Conservation (phyloP, 1,140 invertebrate genomes). For the Brachionus rubens region DNA sequence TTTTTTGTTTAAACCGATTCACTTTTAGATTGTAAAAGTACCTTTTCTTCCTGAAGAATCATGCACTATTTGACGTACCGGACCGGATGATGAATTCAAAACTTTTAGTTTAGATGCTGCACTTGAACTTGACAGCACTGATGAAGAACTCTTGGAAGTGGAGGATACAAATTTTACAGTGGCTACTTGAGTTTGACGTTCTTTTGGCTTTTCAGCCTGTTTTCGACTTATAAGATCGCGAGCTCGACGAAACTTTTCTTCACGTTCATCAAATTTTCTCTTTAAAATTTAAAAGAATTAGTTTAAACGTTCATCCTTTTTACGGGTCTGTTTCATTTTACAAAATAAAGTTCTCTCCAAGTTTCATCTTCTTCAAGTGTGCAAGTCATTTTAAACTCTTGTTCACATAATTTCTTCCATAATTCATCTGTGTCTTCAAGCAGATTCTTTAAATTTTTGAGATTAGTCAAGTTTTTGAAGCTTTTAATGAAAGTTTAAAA, state of each 20-base stretch:
- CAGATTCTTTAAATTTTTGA: not conserved
- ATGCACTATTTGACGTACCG: constrained; percentile 20
- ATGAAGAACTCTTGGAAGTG: not conserved
- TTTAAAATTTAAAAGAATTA: not conserved
- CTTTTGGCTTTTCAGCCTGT: constrained; percentile 33
- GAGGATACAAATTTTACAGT: constrained; percentile 26
- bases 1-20: no score
- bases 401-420: constrained; percentile 38
- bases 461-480: no score
- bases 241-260: constrained; percentile 40
- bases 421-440: constrained; percentile 11
- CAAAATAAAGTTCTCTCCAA: constrained; percentile 41
- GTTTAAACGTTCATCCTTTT: not conserved
- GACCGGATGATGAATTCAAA: not conserved
- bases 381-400: constrained; percentile 25
- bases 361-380: constrained; percentile 14
- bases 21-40: not conserved
- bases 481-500: no score
- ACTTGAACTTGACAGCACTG: not conserved
- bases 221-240: constrained; percentile 22
- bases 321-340: not conserved
- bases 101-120: constrained; percentile 1
- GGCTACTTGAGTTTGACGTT: constrained; percentile 32
- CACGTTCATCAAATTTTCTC: constrained; percentile 37
- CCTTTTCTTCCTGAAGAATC: constrained; percentile 21